A percentile compares a stretch with the other conserved stretches of the same genome.
Conservation (phyloP, 2,797 vertebrate species). For the Odontamblyopus lacepedii region DNA sequence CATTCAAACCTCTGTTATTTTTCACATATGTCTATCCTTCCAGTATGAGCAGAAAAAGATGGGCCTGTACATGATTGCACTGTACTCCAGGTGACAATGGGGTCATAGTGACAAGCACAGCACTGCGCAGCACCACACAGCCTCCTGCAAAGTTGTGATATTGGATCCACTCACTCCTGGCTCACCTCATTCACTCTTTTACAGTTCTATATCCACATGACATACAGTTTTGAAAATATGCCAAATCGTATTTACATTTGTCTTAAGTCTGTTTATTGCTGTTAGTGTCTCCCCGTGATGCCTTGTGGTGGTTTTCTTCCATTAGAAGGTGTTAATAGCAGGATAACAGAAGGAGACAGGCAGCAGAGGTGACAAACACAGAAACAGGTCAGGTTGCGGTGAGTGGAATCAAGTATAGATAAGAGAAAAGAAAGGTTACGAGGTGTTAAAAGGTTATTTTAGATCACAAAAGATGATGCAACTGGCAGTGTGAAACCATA, state of each 20-base stretch:
- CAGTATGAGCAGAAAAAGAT: not conserved
- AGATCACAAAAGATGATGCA: not conserved
- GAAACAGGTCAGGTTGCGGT: conserved; percentile 30
- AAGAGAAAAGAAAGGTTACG: conserved; percentile 23
- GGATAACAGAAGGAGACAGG: not conserved
- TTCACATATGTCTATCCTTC: not conserved
- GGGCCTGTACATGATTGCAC: not conserved
- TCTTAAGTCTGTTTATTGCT: not conserved
- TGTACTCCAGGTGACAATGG: not conserved
- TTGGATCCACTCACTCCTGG: not conserved
- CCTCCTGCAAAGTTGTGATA: not conserved
- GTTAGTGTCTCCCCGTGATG: not conserved
- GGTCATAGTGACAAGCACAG: not conserved
- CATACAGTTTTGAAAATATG: not conserved
- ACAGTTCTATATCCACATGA: conserved; percentile 3
- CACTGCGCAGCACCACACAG: not conserved
- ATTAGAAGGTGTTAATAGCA: conserved; percentile 4
- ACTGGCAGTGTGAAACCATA: not conserved
- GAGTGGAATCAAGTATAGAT: conserved; percentile 10
- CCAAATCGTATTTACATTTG: not conserved
- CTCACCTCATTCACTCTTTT: not conserved
- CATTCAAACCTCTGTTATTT: not conserved
- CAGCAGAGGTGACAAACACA: conserved; percentile 20
- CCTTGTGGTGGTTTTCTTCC: not conserved
- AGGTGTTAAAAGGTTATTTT: conserved; percentile 26